Base-by-base conservation (phyloP, 2,888 invertebrate species). In the Saturnia japonica region DNA sequence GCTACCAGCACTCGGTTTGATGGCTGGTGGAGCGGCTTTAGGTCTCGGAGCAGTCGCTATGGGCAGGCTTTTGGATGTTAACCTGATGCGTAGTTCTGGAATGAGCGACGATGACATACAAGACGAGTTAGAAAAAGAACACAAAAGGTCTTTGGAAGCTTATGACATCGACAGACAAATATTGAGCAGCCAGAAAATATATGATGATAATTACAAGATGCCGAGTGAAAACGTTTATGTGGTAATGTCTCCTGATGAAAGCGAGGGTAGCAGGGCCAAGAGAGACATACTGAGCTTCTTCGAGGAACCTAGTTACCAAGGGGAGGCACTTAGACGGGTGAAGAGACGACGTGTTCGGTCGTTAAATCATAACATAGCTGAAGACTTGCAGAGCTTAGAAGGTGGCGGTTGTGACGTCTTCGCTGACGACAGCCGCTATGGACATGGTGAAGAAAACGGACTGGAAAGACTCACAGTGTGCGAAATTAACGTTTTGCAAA, bases 21-120 rank as follows among this genome's bases (percentile, higher is more conserved):
- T 97, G 80, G 97, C 97, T 14, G 97, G 97, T n/a, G 97, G 97
- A 19, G 97, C 97, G 0, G 97, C 97, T 1, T 87, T 97, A 40
- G 97, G 97, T 0, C 94, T 97, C n/a, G 97, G 97, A 8, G 97
- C 97, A 0, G 96, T 97, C 0, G 97, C 97, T 0, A 95, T 97
- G 73, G 97, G 97, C 12, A 94, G 96, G 75, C 95, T 96, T 73
- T 88, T 97, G 12, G 96, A 96, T 77, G 95, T 95, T 0, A 95
- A 96, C 77, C 87, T 96, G 25, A 93, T 96, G 88, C 95, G 95
- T 67, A 94, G 95, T 71, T 90, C 94, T n/a, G 94, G 88, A 8
- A 85, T 81, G 70, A 90, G 80, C 72, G 89, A 92, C 72, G 91
- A 90, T 60, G 88, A 88, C 12, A 86, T 89, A 25, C 83, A 89